Conservation (phyloP, 2,888 invertebrate species). For the Drosophila paramelanica region DNA sequence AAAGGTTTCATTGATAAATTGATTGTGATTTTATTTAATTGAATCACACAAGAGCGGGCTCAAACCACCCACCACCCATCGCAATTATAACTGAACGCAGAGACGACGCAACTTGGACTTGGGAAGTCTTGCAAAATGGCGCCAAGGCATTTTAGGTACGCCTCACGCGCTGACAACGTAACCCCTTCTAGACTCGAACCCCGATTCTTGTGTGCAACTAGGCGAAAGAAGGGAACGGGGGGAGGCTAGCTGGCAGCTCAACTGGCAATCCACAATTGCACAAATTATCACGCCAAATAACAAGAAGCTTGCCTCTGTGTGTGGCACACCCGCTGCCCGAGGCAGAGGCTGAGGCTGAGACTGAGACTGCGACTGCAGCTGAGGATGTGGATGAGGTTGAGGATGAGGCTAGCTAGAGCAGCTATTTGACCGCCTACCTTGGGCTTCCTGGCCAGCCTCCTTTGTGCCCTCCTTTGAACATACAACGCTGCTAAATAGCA, state of each 20-base stretch:
- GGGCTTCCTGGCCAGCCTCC: slow-evolving; percentile 12
- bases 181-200: slow-evolving; percentile 18
- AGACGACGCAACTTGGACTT: neutral
- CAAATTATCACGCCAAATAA: slow-evolving; percentile 81
- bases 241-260: neutral
- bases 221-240: neutral
- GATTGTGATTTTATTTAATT: too few relatives aligned
- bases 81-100: neutral
- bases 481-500: slow-evolving; percentile 80
- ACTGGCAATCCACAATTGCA: slow-evolving; percentile 73
- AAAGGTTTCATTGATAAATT: too few relatives aligned
- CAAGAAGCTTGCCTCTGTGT: slow-evolving; percentile 60
- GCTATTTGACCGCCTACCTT: slow-evolving; percentile 19
- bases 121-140: slow-evolving; percentile 63
- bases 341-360: slow-evolving; percentile 1
- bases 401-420: slow-evolving; percentile 11
- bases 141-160: slow-evolving; percentile 54
- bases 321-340: slow-evolving; percentile 45
- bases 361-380: neutral
- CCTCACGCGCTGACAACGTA: slow-evolving; percentile 50
- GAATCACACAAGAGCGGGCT: neutral
- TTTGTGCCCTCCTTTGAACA: slow-evolving; percentile 33
- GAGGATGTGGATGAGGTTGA: slow-evolving; percentile 4
- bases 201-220: neutral
- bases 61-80: neutral